A percentile compares a stretch with the other conserved stretches of the same genome.
phyloP scores from a whole-genome alignment of 2,888 invertebrate genomes.

The Ganaspis brasiliensis region DNA sequence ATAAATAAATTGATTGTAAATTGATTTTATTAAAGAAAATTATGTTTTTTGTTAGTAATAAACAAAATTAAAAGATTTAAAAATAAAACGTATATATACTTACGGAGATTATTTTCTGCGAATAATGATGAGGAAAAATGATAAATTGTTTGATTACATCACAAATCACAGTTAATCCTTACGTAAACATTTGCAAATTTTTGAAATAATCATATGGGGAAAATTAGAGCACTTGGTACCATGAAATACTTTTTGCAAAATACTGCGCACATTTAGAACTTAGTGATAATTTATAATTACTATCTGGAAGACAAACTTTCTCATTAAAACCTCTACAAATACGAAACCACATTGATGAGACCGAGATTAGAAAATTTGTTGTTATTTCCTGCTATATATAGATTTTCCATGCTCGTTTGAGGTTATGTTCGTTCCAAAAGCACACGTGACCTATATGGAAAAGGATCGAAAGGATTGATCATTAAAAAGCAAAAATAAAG shows the following conservation, averaged over 20 bases:
- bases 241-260: background rate
- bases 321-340: background rate
- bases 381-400: too few relatives aligned
- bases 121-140: slow-evolving; percentile 26
- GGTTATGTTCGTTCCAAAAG: too few relatives aligned
- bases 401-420: too few relatives aligned
- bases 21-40: background rate
- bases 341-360: background rate
- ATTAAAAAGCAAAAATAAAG: too few relatives aligned
- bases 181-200: slow-evolving; percentile 22
- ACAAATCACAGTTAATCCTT: slow-evolving; percentile 18
- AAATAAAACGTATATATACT: slow-evolving; percentile 9
- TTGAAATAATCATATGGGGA: slow-evolving; percentile 10
- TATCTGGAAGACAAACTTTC: background rate
- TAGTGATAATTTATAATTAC: background rate
- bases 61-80: background rate
- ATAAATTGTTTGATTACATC: slow-evolving; percentile 15
- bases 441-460: too few relatives aligned
- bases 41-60: background rate
- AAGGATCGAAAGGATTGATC: too few relatives aligned
- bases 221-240: background rate
- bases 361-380: background rate
- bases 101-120: background rate
- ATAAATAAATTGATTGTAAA: background rate
- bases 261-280: background rate